Conservation (phyloP, 2,888 invertebrate genomes). For the Parascotia fuliginaria region DNA sequence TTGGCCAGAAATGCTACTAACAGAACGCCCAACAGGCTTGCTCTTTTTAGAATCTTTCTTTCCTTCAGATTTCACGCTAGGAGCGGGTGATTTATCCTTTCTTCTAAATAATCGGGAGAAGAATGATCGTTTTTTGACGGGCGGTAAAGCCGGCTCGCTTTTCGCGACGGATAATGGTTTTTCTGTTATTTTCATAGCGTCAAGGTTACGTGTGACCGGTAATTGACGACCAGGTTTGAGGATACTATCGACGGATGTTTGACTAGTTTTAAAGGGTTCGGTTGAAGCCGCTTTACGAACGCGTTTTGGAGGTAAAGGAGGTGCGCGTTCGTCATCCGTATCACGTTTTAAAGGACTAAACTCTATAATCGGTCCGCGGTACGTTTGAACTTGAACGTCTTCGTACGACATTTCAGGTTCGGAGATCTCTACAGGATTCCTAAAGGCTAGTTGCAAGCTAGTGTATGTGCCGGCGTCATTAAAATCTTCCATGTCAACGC, state of each 20-base stretch:
- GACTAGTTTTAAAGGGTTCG: slow-evolving; percentile 73
- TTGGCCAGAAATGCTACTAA: slow-evolving; percentile 87
- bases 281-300: slow-evolving; percentile 82
- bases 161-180: slow-evolving; percentile 56
- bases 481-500: slow-evolving; percentile 87
- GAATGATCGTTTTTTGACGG: slow-evolving; percentile 79
- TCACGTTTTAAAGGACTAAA: slow-evolving; percentile 83
- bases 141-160: slow-evolving; percentile 77
- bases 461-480: slow-evolving; percentile 93
- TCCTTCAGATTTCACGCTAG: slow-evolving; percentile 70
- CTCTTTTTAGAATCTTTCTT: slow-evolving; percentile 57
- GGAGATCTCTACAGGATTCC: slow-evolving; percentile 89
- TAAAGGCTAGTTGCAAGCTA: slow-evolving; percentile 94
- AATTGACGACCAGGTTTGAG: slow-evolving; percentile 70
- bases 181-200: slow-evolving; percentile 46
- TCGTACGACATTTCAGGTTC: slow-evolving; percentile 84
- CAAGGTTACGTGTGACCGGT: slow-evolving; percentile 61
- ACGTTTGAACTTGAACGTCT: slow-evolving; percentile 83
- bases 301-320: slow-evolving; percentile 93
- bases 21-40: slow-evolving; percentile 85
- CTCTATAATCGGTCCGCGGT: slow-evolving; percentile 83
- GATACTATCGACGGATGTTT: slow-evolving; percentile 74
- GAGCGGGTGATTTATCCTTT: slow-evolving; percentile 77
- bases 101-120: slow-evolving; percentile 78
- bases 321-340: slow-evolving; percentile 87